Base-by-base conservation (phyloP, 64 coral and sea anemone species). In the Stichodactyla helianthus region DNA sequence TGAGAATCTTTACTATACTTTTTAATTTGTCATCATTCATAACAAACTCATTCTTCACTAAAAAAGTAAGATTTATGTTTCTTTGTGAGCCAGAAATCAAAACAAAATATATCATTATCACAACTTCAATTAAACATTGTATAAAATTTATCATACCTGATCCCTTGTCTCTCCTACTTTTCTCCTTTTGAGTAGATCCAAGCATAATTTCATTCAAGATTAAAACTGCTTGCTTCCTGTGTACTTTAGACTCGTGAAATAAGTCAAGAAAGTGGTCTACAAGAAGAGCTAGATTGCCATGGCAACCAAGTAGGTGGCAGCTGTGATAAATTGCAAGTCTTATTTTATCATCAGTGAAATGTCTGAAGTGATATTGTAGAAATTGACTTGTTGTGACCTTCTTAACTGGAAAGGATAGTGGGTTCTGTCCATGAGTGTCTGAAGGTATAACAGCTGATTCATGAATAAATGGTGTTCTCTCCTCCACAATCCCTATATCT, bases 281-380 rank as follows among this genome's bases (percentile, higher is more conserved):
- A 35, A 98, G 27, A n/a, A 98, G 82, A 7, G 82, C 26, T 35
- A 98, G 55, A 79, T 98, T 90, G 23, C 93, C 96, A 95, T 94
- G 79, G 87, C 61, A 85, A 95, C 96, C 96, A 83, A 98, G 87
- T 9, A 85, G n/a, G 15, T 89, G 84, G 53, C 96, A 98, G 71
- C 90, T 88, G 59, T 90, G 90, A 64, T 59, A 79, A 82, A 95
- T 20, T 10, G 86, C 74, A 57, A 15, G 25, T 50, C 84, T 81
- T 63, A 98, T 89, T 71, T 90, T 98, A 28, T 98, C 93, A 90
- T 92, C 90, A 77, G 60, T 88, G 62, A 98, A 95, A 92, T 98
- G 96, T 10, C 92, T 90, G 91, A 98, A 98, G 55, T 57, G 88
- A 54, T 95, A 92, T 62, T 88, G 90, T 77, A 92, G 95, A 54